These are phyloP conservation scores for Halictus ligatus DNA, from an alignment of 2,888 invertebrate genomes.

Conservation along the genomic window DNA sequence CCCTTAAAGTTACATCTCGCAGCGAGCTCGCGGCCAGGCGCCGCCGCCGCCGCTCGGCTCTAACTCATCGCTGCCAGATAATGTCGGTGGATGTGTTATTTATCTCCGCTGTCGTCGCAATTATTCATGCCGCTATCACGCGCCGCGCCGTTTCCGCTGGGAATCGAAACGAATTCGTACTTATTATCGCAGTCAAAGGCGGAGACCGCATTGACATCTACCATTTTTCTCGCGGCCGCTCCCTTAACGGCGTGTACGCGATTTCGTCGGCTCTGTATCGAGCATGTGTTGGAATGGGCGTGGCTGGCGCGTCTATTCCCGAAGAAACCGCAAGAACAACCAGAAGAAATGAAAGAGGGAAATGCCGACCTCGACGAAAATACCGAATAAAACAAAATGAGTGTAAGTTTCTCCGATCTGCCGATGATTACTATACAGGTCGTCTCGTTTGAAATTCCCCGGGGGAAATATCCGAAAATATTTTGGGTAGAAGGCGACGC, in stretches of 20 bases:
- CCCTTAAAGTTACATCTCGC: constrained; percentile 75
- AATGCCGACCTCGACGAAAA: not conserved
- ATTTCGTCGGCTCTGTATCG: constrained; percentile 22
- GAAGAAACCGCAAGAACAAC: constrained; percentile 19
- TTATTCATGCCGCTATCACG: constrained; percentile 82
- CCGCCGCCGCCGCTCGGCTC: constrained; percentile 57
- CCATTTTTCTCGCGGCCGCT: constrained; percentile 67
- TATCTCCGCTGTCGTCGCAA: constrained; percentile 78
- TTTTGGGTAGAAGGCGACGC: no score
- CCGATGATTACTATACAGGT: not conserved
- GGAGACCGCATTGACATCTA: constrained; percentile 57
- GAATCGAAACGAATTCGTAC: constrained; percentile 79
- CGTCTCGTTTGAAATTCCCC: no score
- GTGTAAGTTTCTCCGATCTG: not conserved
- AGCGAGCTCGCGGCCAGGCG: constrained; percentile 60
- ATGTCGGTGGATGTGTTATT: constrained; percentile 81
- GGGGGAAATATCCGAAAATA: no score
- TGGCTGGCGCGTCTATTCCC: constrained; percentile 29
- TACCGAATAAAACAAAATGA: not conserved
- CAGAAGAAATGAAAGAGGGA: not conserved
- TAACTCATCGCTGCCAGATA: constrained; percentile 81
- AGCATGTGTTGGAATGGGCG: constrained; percentile 33
- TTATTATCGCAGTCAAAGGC: constrained; percentile 67
- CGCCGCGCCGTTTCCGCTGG: constrained; percentile 74
- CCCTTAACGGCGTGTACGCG: constrained; percentile 42